Conservation (phyloP, 1,140 invertebrate species). For the Ostrea denselamellosa region DNA sequence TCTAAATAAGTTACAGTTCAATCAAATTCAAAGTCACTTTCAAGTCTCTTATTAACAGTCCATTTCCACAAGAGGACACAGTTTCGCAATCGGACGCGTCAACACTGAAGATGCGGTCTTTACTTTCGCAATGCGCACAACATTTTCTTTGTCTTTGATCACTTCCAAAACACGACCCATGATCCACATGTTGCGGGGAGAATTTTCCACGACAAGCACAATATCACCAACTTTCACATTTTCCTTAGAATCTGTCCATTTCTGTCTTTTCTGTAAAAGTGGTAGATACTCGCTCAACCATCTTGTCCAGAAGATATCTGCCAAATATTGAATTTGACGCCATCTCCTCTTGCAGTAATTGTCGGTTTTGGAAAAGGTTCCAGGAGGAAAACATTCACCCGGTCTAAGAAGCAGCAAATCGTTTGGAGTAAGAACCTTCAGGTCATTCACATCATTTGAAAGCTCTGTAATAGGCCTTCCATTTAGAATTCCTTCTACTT, state of each 20-base stretch:
- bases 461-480: constrained; percentile 51
- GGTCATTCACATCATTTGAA: constrained; percentile 46
- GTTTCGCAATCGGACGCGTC: constrained; percentile 53
- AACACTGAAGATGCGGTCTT: constrained; percentile 40
- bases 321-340: constrained; percentile 63
- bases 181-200: constrained; percentile 58
- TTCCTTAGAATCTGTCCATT: too few relatives aligned
- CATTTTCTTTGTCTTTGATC: constrained; percentile 26
- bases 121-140: constrained; percentile 49
- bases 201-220: constrained; percentile 60
- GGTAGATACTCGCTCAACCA: constrained; percentile 28
- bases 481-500: constrained; percentile 62
- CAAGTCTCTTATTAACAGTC: not conserved
- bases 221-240: constrained; percentile 15
- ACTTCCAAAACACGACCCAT: constrained; percentile 47
- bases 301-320: constrained; percentile 62
- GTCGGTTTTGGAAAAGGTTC: constrained; percentile 52
- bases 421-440: constrained; percentile 60
- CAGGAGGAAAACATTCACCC: constrained; percentile 53
- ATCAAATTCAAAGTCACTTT: not conserved
- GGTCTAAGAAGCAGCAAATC: constrained; percentile 55
- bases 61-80: constrained; percentile 45
- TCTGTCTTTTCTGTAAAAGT: too few relatives aligned
- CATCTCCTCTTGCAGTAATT: constrained; percentile 56
- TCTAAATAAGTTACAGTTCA: too few relatives aligned